Percentiles rank a stretch among this genome's conserved stretches.
Evolutionary conservation across 1,140 invertebrate species (phyloP).

Genomic region (Brachystomella parvula): DNA sequence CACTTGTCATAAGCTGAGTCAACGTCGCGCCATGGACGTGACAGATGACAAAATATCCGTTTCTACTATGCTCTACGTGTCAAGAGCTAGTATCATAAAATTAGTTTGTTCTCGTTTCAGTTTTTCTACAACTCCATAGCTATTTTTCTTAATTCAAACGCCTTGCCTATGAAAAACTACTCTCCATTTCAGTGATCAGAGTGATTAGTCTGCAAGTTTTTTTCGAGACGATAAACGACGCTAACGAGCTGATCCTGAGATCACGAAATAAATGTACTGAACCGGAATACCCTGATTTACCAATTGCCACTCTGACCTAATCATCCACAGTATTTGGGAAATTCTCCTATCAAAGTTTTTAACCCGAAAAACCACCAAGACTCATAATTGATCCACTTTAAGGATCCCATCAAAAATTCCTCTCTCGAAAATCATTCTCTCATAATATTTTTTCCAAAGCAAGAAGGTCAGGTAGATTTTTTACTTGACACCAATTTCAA

Average conservation of each 20-base stretch:
- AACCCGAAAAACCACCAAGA: background rate
- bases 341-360: background rate
- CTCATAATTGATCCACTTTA: background rate
- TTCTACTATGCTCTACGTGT: too few species aligned
- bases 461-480: background rate
- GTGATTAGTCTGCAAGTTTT: background rate
- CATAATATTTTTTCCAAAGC: background rate
- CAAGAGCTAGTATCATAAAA: too few species aligned
- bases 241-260: background rate
- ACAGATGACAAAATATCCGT: background rate
- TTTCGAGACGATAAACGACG: background rate
- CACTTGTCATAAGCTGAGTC: background rate
- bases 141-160: too few species aligned
- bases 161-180: background rate
- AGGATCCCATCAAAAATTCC: background rate
- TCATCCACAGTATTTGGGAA: background rate
- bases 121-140: too few species aligned
- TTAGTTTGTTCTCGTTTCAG: too few species aligned
- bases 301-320: background rate
- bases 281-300: background rate
- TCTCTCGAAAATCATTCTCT: background rate
- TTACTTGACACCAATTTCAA: too few species aligned
- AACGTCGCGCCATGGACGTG: background rate
- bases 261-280: background rate
- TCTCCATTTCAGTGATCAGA: background rate